Percentiles rank a stretch among this genome's conserved stretches.
phyloP scores from a whole-genome alignment of 2,797 vertebrate genomes.

The Sebastes cheni region DNA sequence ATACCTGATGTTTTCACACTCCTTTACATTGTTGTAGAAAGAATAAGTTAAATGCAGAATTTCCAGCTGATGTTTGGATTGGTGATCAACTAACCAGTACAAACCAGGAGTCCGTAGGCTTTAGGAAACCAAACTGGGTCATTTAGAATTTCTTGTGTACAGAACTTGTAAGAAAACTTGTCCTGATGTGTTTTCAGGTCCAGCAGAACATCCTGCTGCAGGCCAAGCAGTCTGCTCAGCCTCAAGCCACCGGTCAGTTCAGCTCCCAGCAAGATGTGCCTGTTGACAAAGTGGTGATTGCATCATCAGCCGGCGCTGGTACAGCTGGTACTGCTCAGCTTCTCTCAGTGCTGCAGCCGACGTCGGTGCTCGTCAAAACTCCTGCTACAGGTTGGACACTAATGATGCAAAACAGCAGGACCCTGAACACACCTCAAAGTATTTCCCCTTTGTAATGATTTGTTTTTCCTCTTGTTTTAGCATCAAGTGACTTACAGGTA shows the following conservation, averaged over 20 bases:
- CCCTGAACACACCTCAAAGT: background rate
- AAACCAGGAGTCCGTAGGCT: background rate
- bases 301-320: constrained; percentile 61
- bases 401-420: background rate
- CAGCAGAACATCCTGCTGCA: constrained; percentile 90
- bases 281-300: constrained; percentile 68
- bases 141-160: background rate
- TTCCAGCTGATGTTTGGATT: background rate
- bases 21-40: background rate
- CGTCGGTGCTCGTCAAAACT: constrained; percentile 84
- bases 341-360: constrained; percentile 80
- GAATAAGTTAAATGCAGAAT: background rate
- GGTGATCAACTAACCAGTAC: background rate
- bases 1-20: background rate
- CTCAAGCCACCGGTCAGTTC: constrained; percentile 82
- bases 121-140: background rate
- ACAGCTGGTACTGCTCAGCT: constrained; percentile 75
- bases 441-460: background rate
- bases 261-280: constrained; percentile 83
- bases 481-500: constrained; percentile 81
- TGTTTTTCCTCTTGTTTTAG: constrained; percentile 52
- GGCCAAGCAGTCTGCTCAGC: constrained; percentile 80
- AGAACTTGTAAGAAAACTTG: background rate
- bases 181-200: constrained; percentile 74
- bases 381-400: constrained; percentile 73